Evolutionary conservation across 37 sponge, comb jelly and placozoan genomes (phyloP), one percentile per base, ranked within the genome.

Genomic region (Geodia barretti): DNA sequence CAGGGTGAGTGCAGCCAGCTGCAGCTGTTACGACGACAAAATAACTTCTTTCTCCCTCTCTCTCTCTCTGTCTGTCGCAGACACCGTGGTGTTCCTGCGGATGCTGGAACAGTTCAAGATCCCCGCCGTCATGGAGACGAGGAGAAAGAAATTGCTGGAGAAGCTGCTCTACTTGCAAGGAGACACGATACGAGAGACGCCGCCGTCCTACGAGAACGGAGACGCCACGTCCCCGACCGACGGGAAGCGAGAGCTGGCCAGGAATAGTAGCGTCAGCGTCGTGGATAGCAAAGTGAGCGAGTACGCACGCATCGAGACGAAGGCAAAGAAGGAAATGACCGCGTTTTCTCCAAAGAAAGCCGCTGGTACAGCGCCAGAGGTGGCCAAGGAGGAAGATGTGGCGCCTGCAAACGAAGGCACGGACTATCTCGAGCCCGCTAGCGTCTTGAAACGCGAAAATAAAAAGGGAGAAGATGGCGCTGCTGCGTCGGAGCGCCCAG

Each of bases 61-160:
- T n/a, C 7, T 47, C 11, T 47, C 54, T 47, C 11, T 47, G 54
- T 47, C 54, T 47, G 54, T 47, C 14, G 54, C 73, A 88, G 89
- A 88, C 40, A 60, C 79, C 4, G 40, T 88, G 24, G 89, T 88
- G 24, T 88, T 83, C 61, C 66, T 88, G 67, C 72, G 83, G 0
- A 78, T 66, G 60, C 79, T 88, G 47, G 89, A 82, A 23, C 70
- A 74, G 31, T 73, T 69, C 68, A 88, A 78, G 64, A 80, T 88
- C 1, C 79, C 89, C 14, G 79, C 89, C n/a, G 79, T 88, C 26
- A 54, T 83, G 20, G 89, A 88, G 78, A 34, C 78, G 3, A 71
- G 78, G 35, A 71, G 89, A 32, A 72, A 78, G 59, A 77, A 77
- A 26, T 68, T 88, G 29, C 43, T 88, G 74, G 72, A 77, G 38